Conservation (phyloP, 2,113 vertebrate species). For the Callocephalon fimbriatum region DNA sequence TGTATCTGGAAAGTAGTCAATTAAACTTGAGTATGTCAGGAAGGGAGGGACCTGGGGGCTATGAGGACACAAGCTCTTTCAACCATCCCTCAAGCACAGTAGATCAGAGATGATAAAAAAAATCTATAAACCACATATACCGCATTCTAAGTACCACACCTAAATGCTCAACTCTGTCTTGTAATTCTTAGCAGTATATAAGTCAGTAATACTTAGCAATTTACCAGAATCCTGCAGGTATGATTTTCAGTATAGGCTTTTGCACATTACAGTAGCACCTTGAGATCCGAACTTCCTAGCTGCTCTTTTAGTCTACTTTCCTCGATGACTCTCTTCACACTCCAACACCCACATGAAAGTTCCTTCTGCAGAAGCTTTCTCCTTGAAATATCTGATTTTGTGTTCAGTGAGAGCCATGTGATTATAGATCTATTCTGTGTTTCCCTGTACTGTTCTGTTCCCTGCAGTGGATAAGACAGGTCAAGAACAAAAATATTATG, state of each 20-base stretch:
- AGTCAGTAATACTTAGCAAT: not conserved
- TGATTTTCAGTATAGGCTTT: not conserved
- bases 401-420: not conserved
- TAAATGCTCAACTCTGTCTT: not conserved
- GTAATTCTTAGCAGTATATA: not conserved
- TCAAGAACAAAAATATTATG: not conserved
- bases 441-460: not conserved
- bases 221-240: not conserved
- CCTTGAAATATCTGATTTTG: constrained; percentile 7
- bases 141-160: not conserved
- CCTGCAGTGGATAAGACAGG: not conserved
- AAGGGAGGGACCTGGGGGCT: not conserved
- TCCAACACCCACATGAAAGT: not conserved
- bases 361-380: not conserved
- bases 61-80: not conserved
- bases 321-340: not conserved
- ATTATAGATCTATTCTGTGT: not conserved
- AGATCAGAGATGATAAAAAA: not conserved
- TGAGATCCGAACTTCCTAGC: not conserved
- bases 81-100: not conserved
- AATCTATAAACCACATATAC: not conserved
- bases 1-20: not conserved
- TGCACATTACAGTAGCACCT: not conserved
- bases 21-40: not conserved
- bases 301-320: not conserved